Conservation (phyloP, 1,140 invertebrate genomes). For the Theocolax elegans region DNA sequence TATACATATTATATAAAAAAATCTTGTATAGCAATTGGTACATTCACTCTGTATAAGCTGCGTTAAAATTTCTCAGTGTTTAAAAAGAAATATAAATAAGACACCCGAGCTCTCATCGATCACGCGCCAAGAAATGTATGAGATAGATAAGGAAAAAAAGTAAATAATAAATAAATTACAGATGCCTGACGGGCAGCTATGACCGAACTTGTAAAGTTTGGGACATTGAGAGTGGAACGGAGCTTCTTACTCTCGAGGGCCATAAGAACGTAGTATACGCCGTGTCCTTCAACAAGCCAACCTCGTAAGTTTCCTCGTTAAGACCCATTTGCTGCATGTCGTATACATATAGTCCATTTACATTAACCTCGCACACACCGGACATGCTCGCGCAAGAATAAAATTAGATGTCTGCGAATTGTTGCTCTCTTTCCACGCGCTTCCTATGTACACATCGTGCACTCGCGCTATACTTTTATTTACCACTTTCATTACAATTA, state of each 20-base stretch:
- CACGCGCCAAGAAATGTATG: too few species aligned
- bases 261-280: constrained; percentile 86
- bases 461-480: too few species aligned
- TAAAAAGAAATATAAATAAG: too few species aligned
- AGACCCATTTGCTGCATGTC: not conserved
- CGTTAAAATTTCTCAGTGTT: too few species aligned
- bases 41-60: too few species aligned
- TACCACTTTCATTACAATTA: too few species aligned
- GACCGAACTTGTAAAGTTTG: constrained; percentile 88
- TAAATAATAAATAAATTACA: too few species aligned
- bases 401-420: not conserved
- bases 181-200: constrained; percentile 85
- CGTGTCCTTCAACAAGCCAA: constrained; percentile 80
- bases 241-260: constrained; percentile 76
- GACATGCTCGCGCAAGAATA: not conserved
- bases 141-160: too few species aligned
- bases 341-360: not conserved
- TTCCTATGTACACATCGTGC: too few species aligned
- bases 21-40: too few species aligned
- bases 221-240: constrained; percentile 78
- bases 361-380: not conserved
- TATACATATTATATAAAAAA: too few species aligned
- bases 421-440: not conserved
- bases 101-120: too few species aligned
- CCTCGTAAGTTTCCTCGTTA: constrained; percentile 70